Percentiles rank a stretch among this genome's conserved stretches.
phyloP scores from a whole-genome alignment of 2,888 invertebrate genomes.

The Drosophila nr. medialis region DNA sequence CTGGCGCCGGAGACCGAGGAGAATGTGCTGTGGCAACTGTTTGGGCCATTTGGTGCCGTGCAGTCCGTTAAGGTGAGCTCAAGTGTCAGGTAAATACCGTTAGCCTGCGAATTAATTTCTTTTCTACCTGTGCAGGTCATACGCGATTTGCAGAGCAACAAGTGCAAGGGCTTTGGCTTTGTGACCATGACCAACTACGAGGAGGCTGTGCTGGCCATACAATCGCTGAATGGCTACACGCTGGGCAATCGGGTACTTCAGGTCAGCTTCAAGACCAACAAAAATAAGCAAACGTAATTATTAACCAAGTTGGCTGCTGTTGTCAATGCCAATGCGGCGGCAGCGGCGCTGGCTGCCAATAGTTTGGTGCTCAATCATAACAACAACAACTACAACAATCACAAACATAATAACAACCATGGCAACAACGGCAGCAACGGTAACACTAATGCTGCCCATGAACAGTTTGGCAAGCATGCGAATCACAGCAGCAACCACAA shows the following conservation, averaged over 20 bases:
- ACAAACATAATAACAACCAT: constrained; percentile 21
- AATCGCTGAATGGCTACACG: constrained; percentile 97
- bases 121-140: constrained; percentile 87
- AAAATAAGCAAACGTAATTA: constrained; percentile 88
- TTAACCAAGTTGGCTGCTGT: constrained; percentile 84
- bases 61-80: constrained; percentile 96
- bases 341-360: constrained; percentile 75
- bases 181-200: constrained; percentile 99
- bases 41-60: constrained; percentile 98
- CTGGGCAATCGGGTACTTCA: constrained; percentile 97
- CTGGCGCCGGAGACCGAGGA: constrained; percentile 98
- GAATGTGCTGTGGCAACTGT: constrained; percentile 97
- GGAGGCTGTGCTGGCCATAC: constrained; percentile 97
- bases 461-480: constrained; percentile 48
- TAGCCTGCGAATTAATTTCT: constrained; percentile 11
- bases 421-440: constrained; percentile 32
- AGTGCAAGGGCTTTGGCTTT: constrained; percentile 99
- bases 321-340: constrained; percentile 80
- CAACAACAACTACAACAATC: constrained; percentile 27
- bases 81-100: background rate
- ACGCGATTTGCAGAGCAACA: constrained; percentile 97
- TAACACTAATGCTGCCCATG: constrained; percentile 33
- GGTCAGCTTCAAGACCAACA: constrained; percentile 98
- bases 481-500: constrained; percentile 41
- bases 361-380: constrained; percentile 65